These are phyloP conservation scores for Macroglossus sobrinus DNA, from an alignment of 2,113 vertebrate species.

Conservation along the genomic window DNA sequence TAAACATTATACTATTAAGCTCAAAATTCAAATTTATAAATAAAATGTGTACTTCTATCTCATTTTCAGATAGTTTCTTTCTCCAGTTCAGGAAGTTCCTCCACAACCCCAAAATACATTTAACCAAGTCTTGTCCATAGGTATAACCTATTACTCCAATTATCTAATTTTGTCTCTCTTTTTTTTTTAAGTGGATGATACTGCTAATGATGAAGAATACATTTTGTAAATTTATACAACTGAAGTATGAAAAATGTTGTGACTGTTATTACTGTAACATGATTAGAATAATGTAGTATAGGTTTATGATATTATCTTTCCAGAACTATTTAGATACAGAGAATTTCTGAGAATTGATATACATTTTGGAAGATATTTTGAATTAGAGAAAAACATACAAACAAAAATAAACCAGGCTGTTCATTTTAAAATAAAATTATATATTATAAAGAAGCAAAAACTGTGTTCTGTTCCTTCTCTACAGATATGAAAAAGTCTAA, in stretches of 20 bases:
- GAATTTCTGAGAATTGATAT: neutral
- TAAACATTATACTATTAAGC: neutral
- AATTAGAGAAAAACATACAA: neutral
- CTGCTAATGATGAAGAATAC: neutral
- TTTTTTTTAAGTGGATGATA: neutral
- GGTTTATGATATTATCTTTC: neutral
- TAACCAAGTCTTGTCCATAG: neutral
- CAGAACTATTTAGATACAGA: neutral
- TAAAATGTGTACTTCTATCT: neutral
- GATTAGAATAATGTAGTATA: neutral
- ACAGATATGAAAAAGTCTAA: neutral
- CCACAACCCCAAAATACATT: neutral
- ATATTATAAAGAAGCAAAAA: neutral
- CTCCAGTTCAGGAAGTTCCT: neutral
- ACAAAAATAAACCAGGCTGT: neutral
- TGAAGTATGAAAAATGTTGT: neutral
- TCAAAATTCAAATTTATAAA: neutral
- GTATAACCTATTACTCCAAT: neutral
- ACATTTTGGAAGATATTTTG: neutral
- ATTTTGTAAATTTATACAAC: neutral
- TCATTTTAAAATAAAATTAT: neutral
- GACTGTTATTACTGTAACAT: neutral
- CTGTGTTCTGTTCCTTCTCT: neutral
- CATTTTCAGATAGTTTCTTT: neutral
- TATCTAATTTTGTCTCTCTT: neutral